phyloP scores from a whole-genome alignment of 1,140 invertebrate genomes.

The Trichonephila clavipes region DNA sequence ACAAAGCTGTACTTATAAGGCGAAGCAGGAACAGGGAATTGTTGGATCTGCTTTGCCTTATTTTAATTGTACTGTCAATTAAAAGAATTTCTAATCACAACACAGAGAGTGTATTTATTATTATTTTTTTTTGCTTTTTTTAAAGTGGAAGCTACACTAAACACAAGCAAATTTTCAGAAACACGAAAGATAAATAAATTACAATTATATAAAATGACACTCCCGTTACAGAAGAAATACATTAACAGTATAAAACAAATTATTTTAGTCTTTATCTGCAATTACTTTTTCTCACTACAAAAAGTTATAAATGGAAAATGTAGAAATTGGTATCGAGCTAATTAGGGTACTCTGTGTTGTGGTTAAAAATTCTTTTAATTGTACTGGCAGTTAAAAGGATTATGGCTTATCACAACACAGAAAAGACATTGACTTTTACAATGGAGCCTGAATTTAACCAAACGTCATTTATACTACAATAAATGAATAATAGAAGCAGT shows the following conservation, averaged over 20 bases:
- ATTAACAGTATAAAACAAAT: no score
- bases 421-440: neutral
- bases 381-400: constrained; percentile 73
- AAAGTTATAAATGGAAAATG: no score
- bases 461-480: no score
- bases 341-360: no score
- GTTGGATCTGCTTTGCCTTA: constrained; percentile 75
- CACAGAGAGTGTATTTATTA: constrained; percentile 27
- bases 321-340: no score
- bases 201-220: no score
- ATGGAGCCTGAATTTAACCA: no score
- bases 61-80: constrained; percentile 74
- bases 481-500: no score
- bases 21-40: constrained; percentile 67
- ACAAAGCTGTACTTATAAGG: constrained; percentile 70
- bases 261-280: no score
- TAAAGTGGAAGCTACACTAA: neutral
- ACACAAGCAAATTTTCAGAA: neutral
- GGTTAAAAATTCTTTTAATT: constrained; percentile 51
- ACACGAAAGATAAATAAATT: neutral
- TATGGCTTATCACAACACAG: constrained; percentile 56
- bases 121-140: neutral
- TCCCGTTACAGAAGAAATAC: no score
- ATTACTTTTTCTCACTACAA: no score
- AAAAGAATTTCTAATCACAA: constrained; percentile 75